phyloP scores from a whole-genome alignment of 2,888 invertebrate species.

The Baccha elongata region DNA sequence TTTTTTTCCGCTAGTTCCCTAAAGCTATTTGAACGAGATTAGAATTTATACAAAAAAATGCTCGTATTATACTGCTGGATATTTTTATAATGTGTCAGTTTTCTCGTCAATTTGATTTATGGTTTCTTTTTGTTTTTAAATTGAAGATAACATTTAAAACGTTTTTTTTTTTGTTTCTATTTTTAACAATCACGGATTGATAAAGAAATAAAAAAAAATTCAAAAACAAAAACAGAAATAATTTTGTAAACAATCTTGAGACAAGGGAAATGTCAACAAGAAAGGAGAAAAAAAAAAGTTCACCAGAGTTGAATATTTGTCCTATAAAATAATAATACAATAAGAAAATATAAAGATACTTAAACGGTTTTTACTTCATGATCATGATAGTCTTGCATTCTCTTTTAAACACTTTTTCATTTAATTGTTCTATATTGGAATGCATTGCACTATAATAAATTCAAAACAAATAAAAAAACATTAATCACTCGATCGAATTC shows the following conservation, averaged over 20 bases:
- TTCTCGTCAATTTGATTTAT: constrained; percentile 5
- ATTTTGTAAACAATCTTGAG: neutral
- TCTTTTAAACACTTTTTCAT: no score
- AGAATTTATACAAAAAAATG: constrained; percentile 6
- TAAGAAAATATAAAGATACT: no score
- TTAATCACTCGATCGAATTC: no score
- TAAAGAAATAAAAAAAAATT: neutral
- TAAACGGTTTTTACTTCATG: no score
- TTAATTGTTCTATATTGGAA: no score
- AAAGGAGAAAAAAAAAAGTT: no score
- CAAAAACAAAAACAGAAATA: neutral
- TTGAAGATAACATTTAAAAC: constrained; percentile 2
- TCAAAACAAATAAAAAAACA: no score
- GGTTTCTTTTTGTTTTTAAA: neutral
- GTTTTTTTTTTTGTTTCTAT: neutral
- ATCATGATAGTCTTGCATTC: no score
- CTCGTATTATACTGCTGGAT: neutral
- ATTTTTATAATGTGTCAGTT: constrained; percentile 6
- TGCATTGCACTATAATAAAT: no score
- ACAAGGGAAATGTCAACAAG: neutral
- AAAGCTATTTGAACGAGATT: neutral
- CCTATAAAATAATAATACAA: no score
- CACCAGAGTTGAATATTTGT: no score
- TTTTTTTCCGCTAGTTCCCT: neutral
- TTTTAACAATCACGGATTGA: neutral